Base-by-base conservation (phyloP, 1,140 invertebrate genomes). In the Dufourea novaeangliae region DNA sequence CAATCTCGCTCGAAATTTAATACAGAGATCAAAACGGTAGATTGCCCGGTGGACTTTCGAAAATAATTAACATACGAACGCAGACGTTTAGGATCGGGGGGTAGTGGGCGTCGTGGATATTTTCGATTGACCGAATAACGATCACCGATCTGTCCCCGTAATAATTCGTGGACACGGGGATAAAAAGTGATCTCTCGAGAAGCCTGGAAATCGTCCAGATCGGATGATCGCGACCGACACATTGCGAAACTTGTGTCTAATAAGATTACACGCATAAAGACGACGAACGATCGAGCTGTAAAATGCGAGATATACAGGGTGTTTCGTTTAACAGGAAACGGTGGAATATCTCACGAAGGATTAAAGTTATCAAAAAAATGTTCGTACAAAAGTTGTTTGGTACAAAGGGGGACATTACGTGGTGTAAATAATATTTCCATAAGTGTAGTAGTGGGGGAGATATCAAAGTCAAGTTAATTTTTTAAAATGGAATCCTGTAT, bases 41-140 rank as follows among this genome's bases (percentile, higher is more conserved):
- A 37, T 37, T 37, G 8, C 8, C 20, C 8, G n/a, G n/a, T 8
- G 8, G 46, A 8, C 22, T 69, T 54, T 69, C 50, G 32, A 54
- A 27, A n/a, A 3, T 5, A 1, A 69, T 69, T 56, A 29, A 7
- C 66, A 56, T 69, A 29, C 44, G 11, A 74, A 81, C 59, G 22
- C 22, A 50, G 32, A n/a, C 14, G 12, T 14, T 14, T 44, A 37
- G 22, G n/a, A 68, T 1, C 44, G 1, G 2, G 14, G 7, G 8
- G 17, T 34, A 27, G 66, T 44, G 57, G 64, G 75, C 34, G 22
- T 14, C 10, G 29, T 14, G 32, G 44, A 44, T 37, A 27, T n/a
- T 37, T 25, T 6, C 37, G 29, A 3, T n/a, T 20, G 1, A n/a
- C 10, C 54, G 27, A 29, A 2, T 32, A 56, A 56, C 25, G 25